Percentiles rank a stretch among this genome's conserved stretches.
phyloP scores from a whole-genome alignment of 92 coral and sea anemone genomes.

The Virgularia gustaviana region DNA sequence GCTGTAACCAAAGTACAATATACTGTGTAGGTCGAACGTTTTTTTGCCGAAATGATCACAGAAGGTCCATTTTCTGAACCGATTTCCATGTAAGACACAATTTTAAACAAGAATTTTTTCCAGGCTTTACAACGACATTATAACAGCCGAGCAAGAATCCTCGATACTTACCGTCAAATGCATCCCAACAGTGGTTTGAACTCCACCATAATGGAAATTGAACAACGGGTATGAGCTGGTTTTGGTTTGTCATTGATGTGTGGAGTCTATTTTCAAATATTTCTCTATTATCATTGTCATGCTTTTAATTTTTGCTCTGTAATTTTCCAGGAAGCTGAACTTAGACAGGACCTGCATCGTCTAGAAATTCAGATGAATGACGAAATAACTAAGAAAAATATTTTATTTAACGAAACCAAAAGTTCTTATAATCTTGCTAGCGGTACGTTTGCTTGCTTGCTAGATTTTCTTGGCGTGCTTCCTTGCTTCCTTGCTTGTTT shows the following conservation, averaged over 20 bases:
- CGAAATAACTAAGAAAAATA: neutral
- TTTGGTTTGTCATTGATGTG: too few species aligned
- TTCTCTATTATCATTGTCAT: too few species aligned
- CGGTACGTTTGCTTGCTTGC: neutral
- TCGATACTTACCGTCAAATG: slow-evolving; percentile 3
- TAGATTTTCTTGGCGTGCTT: too few species aligned
- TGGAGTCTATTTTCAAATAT: too few species aligned
- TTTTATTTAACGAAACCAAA: neutral
- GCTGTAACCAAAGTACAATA: too few species aligned
- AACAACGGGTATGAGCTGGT: slow-evolving; percentile 24
- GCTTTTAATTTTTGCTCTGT: too few species aligned
- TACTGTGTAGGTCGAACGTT: too few species aligned
- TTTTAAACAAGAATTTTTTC: too few species aligned
- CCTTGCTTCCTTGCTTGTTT: too few species aligned
- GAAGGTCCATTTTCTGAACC: too few species aligned
- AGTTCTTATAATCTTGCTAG: neutral
- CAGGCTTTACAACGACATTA: neutral
- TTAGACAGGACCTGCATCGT: neutral
- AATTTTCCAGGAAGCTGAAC: neutral
- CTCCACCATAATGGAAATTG: neutral
- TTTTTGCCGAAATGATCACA: too few species aligned
- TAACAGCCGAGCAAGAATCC: neutral
- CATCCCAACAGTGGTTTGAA: slow-evolving; percentile 5
- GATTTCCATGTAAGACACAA: too few species aligned
- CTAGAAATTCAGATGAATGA: neutral